These are phyloP conservation scores for Scylla paramamosain DNA, from an alignment of 1,140 invertebrate species.

Conservation along the genomic window DNA sequence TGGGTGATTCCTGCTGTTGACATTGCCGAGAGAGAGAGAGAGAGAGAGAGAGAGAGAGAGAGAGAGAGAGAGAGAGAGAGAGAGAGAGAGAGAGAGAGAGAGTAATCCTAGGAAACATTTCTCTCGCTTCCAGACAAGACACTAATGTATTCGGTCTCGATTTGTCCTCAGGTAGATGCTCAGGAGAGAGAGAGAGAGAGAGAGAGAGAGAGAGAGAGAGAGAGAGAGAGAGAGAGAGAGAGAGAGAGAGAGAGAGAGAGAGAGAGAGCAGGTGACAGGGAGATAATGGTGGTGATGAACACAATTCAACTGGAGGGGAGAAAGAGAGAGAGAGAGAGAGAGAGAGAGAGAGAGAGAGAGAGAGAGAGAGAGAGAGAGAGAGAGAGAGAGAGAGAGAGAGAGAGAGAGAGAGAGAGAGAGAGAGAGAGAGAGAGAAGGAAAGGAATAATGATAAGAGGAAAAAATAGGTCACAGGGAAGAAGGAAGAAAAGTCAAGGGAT, in stretches of 20 bases:
- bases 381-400: too few species aligned
- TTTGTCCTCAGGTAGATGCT: neutral
- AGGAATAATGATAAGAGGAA: too few species aligned
- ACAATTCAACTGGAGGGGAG: neutral
- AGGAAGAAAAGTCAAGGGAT: too few species aligned
- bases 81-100: constrained; percentile 20
- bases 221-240: neutral
- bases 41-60: constrained; percentile 9
- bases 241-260: neutral
- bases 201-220: constrained; percentile 18
- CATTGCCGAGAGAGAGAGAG: neutral
- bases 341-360: too few species aligned
- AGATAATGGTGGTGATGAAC: neutral
- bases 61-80: constrained; percentile 20
- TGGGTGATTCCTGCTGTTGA: neutral
- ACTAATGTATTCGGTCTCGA: constrained; percentile 6
- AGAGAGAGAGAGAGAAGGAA: too few species aligned
- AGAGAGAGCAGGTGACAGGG: neutral
- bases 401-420: too few species aligned
- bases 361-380: too few species aligned
- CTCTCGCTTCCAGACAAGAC: neutral
- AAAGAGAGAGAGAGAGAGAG: neutral
- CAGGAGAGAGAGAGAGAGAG: constrained; percentile 6
- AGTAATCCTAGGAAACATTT: constrained; percentile 4
- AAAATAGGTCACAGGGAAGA: too few species aligned